These are phyloP conservation scores for Ctenopoma multispine DNA, from an alignment of 2,797 vertebrate species.

Conservation along the genomic window DNA sequence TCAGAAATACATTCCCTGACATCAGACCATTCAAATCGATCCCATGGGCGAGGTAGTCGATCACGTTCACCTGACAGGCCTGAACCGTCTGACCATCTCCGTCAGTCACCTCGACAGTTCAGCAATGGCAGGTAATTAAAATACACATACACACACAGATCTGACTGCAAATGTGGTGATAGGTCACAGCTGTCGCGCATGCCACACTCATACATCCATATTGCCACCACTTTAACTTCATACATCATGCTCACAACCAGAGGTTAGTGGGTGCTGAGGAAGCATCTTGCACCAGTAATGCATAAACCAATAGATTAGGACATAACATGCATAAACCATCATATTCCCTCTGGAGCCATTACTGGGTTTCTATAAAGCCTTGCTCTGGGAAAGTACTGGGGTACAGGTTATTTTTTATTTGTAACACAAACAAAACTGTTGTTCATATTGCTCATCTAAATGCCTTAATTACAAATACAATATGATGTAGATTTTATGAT, in stretches of 20 bases:
- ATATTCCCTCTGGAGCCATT: conserved; percentile 51
- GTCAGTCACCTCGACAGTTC: conserved; percentile 94
- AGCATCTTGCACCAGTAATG: conserved; percentile 52
- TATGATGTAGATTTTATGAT: too few relatives aligned
- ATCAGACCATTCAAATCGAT: conserved; percentile 97
- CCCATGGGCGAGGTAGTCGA: conserved; percentile 90
- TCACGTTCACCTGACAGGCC: conserved; percentile 94
- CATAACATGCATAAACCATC: conserved; percentile 73
- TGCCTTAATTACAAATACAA: too few relatives aligned
- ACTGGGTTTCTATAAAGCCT: conserved; percentile 47
- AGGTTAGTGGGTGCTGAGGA: conserved; percentile 65
- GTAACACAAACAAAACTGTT: not conserved
- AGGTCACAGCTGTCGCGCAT: conserved; percentile 42
- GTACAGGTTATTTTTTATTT: too few relatives aligned
- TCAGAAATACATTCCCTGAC: conserved; percentile 99
- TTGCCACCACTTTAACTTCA: conserved; percentile 27
- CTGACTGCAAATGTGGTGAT: conserved; percentile 41
- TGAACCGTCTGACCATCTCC: conserved; percentile 91
- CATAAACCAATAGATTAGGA: conserved; percentile 68
- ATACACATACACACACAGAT: conserved; percentile 9
- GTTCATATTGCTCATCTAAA: not conserved
- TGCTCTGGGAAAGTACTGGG: conserved; percentile 17
- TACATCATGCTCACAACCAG: conserved; percentile 62
- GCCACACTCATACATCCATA: conserved; percentile 39
- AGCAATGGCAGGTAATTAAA: conserved; percentile 93